These are phyloP conservation scores for Tanypteryx hageni DNA, from an alignment of 2,888 invertebrate species.

Conservation along the genomic window DNA sequence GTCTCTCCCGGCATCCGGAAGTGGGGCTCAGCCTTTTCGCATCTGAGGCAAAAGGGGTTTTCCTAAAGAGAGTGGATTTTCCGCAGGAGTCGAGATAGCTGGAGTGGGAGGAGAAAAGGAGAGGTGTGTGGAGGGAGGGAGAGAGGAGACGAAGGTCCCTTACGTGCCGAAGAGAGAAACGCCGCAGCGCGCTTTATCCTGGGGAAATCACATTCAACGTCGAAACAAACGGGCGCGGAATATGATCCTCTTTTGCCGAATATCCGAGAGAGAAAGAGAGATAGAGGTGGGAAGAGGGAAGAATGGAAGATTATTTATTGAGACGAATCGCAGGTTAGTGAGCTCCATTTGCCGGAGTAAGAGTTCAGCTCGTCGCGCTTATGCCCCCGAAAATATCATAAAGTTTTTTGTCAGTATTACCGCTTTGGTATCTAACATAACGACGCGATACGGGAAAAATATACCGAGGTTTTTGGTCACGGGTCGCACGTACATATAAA, in stretches of 20 bases:
- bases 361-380: neutral
- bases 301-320: conserved; percentile 7
- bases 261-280: too few relatives aligned
- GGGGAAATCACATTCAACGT: neutral
- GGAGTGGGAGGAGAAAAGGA: neutral
- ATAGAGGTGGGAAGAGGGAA: neutral
- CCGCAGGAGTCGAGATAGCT: neutral
- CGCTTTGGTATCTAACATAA: neutral
- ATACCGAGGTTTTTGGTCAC: neutral
- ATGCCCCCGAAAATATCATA: neutral
- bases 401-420: neutral
- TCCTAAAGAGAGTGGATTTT: neutral
- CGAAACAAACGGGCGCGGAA: neutral
- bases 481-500: neutral
- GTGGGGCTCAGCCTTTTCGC: too few relatives aligned
- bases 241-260: neutral
- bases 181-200: neutral
- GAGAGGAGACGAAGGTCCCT: neutral
- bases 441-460: neutral
- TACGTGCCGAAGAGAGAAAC: neutral
- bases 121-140: neutral
- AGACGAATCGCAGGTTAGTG: conserved; percentile 7
- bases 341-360: neutral
- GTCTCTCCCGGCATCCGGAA: too few relatives aligned
- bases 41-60: too few relatives aligned